Evolutionary conservation across 2,888 invertebrate genomes (phyloP).

Genomic region (Tetrapedia diversipes): DNA sequence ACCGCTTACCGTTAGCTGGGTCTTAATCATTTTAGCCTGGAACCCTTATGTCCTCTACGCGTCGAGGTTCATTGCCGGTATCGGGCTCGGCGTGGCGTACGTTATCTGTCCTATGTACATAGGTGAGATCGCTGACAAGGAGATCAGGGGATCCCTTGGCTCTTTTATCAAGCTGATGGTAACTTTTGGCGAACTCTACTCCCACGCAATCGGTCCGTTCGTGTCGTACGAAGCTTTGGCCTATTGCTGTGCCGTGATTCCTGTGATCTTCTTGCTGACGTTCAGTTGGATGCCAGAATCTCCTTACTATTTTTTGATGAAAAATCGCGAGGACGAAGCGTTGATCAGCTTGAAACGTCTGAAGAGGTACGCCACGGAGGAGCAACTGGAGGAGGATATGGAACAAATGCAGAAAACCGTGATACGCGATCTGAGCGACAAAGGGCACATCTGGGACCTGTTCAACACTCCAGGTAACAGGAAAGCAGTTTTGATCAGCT

Average conservation of each 20-base stretch:
- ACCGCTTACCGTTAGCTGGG: constrained; percentile 85
- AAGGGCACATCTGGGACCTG: constrained; percentile 84
- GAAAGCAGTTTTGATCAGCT: constrained; percentile 80
- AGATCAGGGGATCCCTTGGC: constrained; percentile 84
- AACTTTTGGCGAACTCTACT: constrained; percentile 80
- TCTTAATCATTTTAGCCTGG: constrained; percentile 86
- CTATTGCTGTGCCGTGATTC: constrained; percentile 83
- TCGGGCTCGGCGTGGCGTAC: constrained; percentile 86
- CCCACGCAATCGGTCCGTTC: constrained; percentile 80
- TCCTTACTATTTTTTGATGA: constrained; percentile 86
- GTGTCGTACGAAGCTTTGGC: constrained; percentile 80
- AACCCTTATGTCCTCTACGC: constrained; percentile 85
- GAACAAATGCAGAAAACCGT: constrained; percentile 83
- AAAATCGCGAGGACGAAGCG: constrained; percentile 83
- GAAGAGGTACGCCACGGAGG: constrained; percentile 83
- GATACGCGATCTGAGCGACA: constrained; percentile 84
- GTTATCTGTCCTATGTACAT: constrained; percentile 87
- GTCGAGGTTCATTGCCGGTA: constrained; percentile 86
- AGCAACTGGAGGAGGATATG: constrained; percentile 83
- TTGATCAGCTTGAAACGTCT: constrained; percentile 82
- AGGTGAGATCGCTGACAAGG: constrained; percentile 86
- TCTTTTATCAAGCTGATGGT: constrained; percentile 80
- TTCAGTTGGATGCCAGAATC: constrained; percentile 87
- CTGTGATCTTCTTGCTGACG: constrained; percentile 83
- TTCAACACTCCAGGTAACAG: constrained; percentile 84